phyloP scores from a whole-genome alignment of 2,113 vertebrate genomes.

The Noturus placidus region DNA sequence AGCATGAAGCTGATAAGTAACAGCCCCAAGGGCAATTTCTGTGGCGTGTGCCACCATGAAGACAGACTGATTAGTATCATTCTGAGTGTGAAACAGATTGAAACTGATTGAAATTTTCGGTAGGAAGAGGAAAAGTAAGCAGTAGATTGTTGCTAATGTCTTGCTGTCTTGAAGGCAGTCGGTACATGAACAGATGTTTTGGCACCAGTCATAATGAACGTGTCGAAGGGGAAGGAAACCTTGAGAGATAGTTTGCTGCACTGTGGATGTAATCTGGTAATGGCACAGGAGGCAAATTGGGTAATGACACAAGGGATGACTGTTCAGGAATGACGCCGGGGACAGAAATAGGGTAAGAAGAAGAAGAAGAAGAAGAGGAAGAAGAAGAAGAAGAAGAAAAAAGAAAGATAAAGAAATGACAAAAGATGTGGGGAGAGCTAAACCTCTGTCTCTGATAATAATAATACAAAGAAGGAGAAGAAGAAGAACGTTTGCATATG shows the following conservation, averaged over 20 bases:
- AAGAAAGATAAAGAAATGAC: neutral
- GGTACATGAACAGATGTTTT: neutral
- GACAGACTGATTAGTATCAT: neutral
- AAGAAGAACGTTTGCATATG: neutral
- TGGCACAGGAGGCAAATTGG: neutral
- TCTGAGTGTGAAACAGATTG: neutral
- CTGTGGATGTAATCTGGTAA: constrained; percentile 3
- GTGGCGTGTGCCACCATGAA: neutral
- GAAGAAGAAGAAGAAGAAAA: neutral
- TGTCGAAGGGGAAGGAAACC: neutral
- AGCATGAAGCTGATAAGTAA: neutral
- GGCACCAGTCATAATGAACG: neutral
- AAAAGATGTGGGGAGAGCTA: neutral
- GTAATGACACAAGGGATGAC: neutral
- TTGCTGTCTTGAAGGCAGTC: neutral
- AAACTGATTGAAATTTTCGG: neutral
- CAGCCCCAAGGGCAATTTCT: neutral
- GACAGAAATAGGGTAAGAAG: neutral
- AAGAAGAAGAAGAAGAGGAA: neutral
- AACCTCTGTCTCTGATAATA: too few relatives aligned
- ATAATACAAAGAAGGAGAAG: neutral
- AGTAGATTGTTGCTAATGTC: neutral
- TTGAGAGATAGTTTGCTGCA: neutral
- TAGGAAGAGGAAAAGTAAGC: neutral
- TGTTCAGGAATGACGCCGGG: neutral